Conservation (phyloP, 2,888 invertebrate species). For the Ypsolopha scabrella region DNA sequence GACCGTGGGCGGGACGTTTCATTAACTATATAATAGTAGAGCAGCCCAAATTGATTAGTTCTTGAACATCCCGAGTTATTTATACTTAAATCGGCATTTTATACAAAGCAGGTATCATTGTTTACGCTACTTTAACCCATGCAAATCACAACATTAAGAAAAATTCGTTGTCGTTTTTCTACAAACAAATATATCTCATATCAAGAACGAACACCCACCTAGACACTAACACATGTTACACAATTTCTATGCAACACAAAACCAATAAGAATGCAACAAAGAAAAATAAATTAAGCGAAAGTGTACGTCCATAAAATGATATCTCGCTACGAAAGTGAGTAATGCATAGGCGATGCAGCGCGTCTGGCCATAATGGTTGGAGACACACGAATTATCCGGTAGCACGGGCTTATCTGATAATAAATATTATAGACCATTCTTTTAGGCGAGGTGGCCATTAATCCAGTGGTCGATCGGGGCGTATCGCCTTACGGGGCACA, state of each 20-base stretch:
- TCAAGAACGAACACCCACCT: constrained; percentile 22
- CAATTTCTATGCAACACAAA: constrained; percentile 39
- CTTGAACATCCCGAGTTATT: constrained; percentile 34
- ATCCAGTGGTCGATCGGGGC: constrained; percentile 62
- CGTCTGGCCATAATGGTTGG: constrained; percentile 49
- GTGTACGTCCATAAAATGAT: constrained; percentile 48
- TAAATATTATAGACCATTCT: constrained; percentile 69
- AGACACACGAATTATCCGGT: constrained; percentile 65
- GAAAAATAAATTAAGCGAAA: constrained; percentile 29
- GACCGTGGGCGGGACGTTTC: constrained; percentile 59
- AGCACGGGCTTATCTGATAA: constrained; percentile 66
- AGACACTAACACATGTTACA: constrained; percentile 26
- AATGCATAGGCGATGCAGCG: constrained; percentile 55
- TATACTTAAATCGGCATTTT: constrained; percentile 19
- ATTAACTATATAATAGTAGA: constrained; percentile 64
- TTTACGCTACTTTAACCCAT: neutral
- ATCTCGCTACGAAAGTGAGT: constrained; percentile 49
- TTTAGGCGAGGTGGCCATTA: constrained; percentile 67
- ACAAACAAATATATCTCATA: constrained; percentile 6
- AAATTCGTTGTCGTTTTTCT: no score
- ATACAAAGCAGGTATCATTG: constrained; percentile 12
- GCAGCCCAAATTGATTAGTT: constrained; percentile 57
- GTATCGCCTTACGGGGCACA: constrained; percentile 63
- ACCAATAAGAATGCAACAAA: constrained; percentile 32
- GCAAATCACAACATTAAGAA: neutral